Percentiles rank a stretch among this genome's conserved stretches.
Evolutionary conservation across 2,888 invertebrate genomes (phyloP).

Genomic region (Iselma pallidipennis): DNA sequence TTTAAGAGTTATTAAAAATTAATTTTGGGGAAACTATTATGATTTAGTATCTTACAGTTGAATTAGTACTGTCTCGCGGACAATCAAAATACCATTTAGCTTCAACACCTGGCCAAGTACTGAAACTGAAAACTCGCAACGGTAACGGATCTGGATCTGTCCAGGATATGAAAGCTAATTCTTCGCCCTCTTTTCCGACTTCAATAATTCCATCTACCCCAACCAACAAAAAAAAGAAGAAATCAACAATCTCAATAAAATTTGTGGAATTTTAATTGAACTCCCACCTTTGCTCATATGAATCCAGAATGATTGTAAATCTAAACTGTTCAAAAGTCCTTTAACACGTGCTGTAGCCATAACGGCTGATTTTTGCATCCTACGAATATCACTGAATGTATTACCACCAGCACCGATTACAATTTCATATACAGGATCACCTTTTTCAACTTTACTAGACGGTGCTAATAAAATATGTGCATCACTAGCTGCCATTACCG

Average conservation of each 20-base stretch:
- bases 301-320: conserved; percentile 69
- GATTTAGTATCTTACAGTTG: background rate
- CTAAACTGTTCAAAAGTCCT: conserved; percentile 63
- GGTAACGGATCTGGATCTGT: conserved; percentile 64
- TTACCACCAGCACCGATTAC: conserved; percentile 75
- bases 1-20: conserved; percentile 32
- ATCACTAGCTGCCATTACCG: conserved; percentile 68
- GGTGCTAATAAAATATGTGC: conserved; percentile 71
- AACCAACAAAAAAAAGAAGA: background rate
- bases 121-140: conserved; percentile 69
- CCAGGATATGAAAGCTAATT: conserved; percentile 63
- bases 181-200: conserved; percentile 66
- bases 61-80: conserved; percentile 46
- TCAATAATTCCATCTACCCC: conserved; percentile 63
- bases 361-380: conserved; percentile 62
- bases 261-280: background rate
- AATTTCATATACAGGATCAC: conserved; percentile 70
- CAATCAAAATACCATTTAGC: conserved; percentile 74
- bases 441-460: conserved; percentile 52
- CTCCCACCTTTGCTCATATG: conserved; percentile 61
- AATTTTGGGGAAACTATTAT: background rate
- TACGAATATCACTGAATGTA: conserved; percentile 68
- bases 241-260: background rate
- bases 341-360: conserved; percentile 61
- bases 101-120: conserved; percentile 67